phyloP scores from a whole-genome alignment of 2,888 invertebrate species.

The Chymomyza fuscimana region DNA sequence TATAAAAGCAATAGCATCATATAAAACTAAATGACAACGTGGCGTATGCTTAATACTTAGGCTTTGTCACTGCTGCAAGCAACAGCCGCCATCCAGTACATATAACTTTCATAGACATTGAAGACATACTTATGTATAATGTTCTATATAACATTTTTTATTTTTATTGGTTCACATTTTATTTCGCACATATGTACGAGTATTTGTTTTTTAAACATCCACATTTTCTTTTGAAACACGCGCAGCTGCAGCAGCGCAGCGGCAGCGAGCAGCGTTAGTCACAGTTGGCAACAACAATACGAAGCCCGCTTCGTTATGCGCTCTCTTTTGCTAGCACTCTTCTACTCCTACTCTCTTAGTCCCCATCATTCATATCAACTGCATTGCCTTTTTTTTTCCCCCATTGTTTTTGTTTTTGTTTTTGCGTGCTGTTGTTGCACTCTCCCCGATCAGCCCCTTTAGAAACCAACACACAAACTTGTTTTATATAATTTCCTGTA shows the following conservation, averaged over 20 bases:
- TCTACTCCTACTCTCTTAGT: not conserved
- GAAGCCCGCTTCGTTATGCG: not conserved
- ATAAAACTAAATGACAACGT: conserved; percentile 43
- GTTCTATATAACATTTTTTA: not conserved
- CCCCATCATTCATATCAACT: conserved; percentile 25
- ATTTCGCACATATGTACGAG: conserved; percentile 5
- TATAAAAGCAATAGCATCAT: not conserved
- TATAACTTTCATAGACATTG: not conserved
- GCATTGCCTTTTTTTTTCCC: conserved; percentile 51
- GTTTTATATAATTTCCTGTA: conserved; percentile 75
- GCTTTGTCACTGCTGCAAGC: not conserved
- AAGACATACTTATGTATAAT: not conserved
- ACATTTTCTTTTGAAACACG: conserved; percentile 54
- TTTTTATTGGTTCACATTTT: not conserved
- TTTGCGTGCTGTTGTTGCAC: conserved; percentile 47
- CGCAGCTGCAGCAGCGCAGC: conserved; percentile 17
- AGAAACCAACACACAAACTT: conserved; percentile 49
- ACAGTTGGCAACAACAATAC: not conserved
- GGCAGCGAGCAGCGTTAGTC: not conserved
- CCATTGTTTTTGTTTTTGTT: conserved; percentile 17
- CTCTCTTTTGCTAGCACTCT: not conserved
- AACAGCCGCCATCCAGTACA: conserved; percentile 53
- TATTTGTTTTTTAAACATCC: conserved; percentile 63
- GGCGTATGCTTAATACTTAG: conserved; percentile 54
- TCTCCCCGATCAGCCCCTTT: not conserved